Conservation (phyloP, 2,797 vertebrate species). For the Acanthopagrus latus region DNA sequence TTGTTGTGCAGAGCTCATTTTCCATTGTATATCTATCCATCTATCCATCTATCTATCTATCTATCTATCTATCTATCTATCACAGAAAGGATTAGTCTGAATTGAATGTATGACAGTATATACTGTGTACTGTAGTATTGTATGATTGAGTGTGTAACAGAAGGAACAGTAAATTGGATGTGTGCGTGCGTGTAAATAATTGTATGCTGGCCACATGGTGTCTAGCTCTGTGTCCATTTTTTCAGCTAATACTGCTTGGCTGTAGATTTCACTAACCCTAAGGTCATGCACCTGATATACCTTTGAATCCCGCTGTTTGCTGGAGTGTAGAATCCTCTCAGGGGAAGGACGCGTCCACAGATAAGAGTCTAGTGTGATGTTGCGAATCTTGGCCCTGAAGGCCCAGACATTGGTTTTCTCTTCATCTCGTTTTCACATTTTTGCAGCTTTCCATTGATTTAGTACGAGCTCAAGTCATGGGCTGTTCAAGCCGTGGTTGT, state of each 20-base stretch:
- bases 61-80: too few relatives aligned
- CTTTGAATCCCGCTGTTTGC: constrained; percentile 83
- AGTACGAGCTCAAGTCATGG: constrained; percentile 49
- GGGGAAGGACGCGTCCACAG: constrained; percentile 77
- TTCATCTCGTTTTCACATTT: constrained; percentile 73
- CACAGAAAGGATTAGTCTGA: constrained; percentile 1
- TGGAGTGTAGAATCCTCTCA: constrained; percentile 82
- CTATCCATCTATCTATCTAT: not conserved
- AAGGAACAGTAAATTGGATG: constrained; percentile 6
- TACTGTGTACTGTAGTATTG: not conserved
- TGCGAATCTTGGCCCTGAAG: constrained; percentile 81
- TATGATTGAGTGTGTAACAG: constrained; percentile 7
- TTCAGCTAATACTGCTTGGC: constrained; percentile 67
- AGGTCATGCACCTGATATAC: constrained; percentile 86
- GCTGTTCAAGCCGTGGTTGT: constrained; percentile 46
- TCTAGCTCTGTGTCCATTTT: constrained; percentile 54
- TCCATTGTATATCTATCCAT: not conserved
- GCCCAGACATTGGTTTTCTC: constrained; percentile 77
- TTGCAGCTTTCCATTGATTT: constrained; percentile 73
- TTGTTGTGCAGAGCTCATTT: not conserved
- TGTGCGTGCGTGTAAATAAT: constrained; percentile 27
- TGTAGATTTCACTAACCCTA: constrained; percentile 80
- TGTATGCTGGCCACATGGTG: constrained; percentile 44
- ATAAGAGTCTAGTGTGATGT: constrained; percentile 84
- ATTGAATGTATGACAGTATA: not conserved